These are phyloP conservation scores for Slavum lentiscoides DNA, from an alignment of 2,888 invertebrate species.

Conservation along the genomic window DNA sequence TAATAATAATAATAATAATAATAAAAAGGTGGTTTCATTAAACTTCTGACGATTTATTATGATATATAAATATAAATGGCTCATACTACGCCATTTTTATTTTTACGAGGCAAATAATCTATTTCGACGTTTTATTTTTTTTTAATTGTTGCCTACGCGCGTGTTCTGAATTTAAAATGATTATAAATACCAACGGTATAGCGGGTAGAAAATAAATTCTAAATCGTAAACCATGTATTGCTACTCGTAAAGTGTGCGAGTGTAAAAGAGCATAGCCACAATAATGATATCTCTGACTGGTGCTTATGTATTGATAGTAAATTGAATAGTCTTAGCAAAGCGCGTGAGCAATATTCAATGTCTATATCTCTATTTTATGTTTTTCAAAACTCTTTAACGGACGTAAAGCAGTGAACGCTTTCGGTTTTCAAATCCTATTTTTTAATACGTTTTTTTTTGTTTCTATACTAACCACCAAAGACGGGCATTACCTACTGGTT, in stretches of 20 bases:
- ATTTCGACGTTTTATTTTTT: conserved; percentile 12
- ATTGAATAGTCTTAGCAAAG: conserved; percentile 32
- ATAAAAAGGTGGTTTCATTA: background rate
- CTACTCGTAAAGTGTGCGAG: background rate
- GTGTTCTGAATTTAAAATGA: conserved; percentile 5
- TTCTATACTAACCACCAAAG: too few relatives aligned
- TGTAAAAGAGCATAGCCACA: conserved; percentile 3
- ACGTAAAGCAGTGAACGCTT: background rate
- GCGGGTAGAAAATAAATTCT: background rate
- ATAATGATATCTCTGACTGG: background rate
- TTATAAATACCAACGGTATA: background rate
- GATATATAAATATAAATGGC: background rate
- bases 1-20: background rate
- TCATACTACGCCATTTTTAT: background rate
- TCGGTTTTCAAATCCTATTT: background rate
- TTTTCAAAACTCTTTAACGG: background rate
- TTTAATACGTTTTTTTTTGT: too few relatives aligned
- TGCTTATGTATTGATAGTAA: conserved; percentile 11
- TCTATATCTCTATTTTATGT: background rate
- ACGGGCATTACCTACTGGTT: too few relatives aligned
- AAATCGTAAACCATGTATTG: conserved; percentile 15
- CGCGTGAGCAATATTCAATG: background rate
- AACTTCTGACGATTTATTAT: conserved; percentile 1
- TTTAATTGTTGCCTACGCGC: background rate
- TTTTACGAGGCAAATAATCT: background rate